These are phyloP conservation scores for Catharus minimus DNA, from an alignment of 2,113 vertebrate species.

Conservation along the genomic window DNA sequence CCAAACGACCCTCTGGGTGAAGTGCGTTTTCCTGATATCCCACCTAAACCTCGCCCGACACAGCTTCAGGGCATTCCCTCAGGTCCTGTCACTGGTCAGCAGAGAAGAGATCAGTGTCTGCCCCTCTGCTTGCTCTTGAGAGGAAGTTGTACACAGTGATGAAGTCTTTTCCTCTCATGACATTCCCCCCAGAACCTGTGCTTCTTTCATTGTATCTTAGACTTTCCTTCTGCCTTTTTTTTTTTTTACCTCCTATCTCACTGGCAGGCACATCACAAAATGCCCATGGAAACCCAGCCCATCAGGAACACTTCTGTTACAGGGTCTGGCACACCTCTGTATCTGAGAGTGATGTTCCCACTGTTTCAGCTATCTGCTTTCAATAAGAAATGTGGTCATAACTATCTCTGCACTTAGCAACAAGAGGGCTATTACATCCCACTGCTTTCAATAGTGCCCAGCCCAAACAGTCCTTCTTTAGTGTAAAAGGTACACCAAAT, in stretches of 20 bases:
- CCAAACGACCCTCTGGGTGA: fast-evolving
- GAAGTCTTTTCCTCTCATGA: not conserved
- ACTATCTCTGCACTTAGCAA: not conserved
- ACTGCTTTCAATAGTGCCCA: not conserved
- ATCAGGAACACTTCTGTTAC: not conserved
- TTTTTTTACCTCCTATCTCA: not conserved
- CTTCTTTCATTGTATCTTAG: not conserved
- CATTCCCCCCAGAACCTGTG: not conserved
- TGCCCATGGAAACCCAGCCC: not conserved
- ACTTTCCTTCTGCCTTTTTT: not conserved
- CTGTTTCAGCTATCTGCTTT: not conserved
- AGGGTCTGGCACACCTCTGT: not conserved
- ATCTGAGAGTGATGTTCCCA: not conserved
- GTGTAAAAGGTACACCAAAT: not conserved
- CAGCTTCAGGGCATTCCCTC: not conserved
- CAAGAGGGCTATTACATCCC: not conserved
- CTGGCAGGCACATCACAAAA: not conserved
- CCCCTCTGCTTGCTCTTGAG: not conserved
- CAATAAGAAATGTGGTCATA: not conserved
- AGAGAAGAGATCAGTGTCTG: not conserved
- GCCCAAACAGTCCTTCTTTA: not conserved
- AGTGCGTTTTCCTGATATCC: not conserved
- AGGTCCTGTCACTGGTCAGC: not conserved
- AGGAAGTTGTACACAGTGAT: not conserved
- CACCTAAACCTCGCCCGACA: not conserved